Base-by-base conservation (phyloP, 1,140 invertebrate species). In the Leptonema lineaticorne region DNA sequence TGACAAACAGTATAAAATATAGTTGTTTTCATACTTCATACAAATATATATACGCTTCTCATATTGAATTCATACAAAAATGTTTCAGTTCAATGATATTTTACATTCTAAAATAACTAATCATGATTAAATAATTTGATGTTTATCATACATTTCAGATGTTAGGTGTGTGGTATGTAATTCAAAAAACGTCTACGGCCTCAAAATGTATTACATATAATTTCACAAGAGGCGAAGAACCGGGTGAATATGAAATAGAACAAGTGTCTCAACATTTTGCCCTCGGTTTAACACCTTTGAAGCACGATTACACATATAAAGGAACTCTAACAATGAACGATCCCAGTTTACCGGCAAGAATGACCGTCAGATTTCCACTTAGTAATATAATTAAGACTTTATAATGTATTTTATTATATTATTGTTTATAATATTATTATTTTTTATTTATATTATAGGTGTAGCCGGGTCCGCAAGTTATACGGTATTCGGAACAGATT, bases 151-250 rank as follows among this genome's bases (percentile, higher is more conserved):
- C 26, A 41, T 76, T 80, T 16, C 77, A 93, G 90, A 86, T 93
- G 77, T 77, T 93, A 41, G 92, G 91, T 0, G 75, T 89, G 16
- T 93, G 92, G 92, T 91, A 90, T 76, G 92, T 91, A 0, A 87
- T 93, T 16, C 89, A 93, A 77, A 93, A 93, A 78, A 92, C 91
- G 1, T 90, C 90, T 6, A 93, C 92, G 0, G 88, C 87, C 0
- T 92, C 90, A 33, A 84, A 86, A 69, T 94, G 92, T 76, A 85
- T 93, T 69, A 87, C 86, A 1, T 91, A 93, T 75, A 92, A 93
- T 76, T 92, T 92, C 75, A 89, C 87, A 0, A 81, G 81, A 60
- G 85, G 85, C 0, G 83, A 87, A 1, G 89, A 91, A 73, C 89
- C 89, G 0, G 85, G 86, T 0, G 84, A 86, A 71, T 91, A 90